Conservation (phyloP, 1,140 invertebrate species). For the Mylabris phalerata region DNA sequence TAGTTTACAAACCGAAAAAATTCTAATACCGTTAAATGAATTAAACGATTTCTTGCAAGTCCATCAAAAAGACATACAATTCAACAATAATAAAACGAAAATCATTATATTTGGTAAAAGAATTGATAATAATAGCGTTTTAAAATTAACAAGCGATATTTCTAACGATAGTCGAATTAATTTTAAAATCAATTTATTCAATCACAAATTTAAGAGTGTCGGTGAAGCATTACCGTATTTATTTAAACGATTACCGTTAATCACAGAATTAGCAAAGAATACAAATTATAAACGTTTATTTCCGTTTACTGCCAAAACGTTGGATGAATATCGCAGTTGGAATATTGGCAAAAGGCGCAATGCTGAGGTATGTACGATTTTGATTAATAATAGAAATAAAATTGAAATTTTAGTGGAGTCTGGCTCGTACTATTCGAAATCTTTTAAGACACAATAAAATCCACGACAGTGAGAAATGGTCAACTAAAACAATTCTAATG, state of each 20-base stretch:
- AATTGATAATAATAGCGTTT: background rate
- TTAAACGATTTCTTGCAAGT: background rate
- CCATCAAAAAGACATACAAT: conserved; percentile 4
- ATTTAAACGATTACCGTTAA: conserved; percentile 32
- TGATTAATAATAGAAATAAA: no score
- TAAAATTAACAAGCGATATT: background rate
- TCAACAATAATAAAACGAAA: conserved; percentile 4
- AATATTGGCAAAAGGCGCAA: conserved; percentile 28
- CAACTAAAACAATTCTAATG: conserved; percentile 32
- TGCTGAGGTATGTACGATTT: conserved; percentile 27
- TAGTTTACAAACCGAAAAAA: background rate
- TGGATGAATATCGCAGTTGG: conserved; percentile 31
- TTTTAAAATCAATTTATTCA: conserved; percentile 24
- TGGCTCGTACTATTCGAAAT: conserved; percentile 31
- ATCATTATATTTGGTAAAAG: conserved; percentile 6
- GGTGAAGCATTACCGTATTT: conserved; percentile 31
- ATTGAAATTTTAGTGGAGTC: conserved; percentile 31
- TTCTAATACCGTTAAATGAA: background rate
- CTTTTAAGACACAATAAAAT: conserved; percentile 22
- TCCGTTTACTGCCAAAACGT: conserved; percentile 30
- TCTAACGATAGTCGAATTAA: background rate
- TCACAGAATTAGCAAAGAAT: conserved; percentile 21
- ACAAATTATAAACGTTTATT: conserved; percentile 27
- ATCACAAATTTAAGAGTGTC: conserved; percentile 29
- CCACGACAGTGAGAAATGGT: conserved; percentile 26